Conservation (phyloP, 2,888 invertebrate genomes). For the Actias luna region DNA sequence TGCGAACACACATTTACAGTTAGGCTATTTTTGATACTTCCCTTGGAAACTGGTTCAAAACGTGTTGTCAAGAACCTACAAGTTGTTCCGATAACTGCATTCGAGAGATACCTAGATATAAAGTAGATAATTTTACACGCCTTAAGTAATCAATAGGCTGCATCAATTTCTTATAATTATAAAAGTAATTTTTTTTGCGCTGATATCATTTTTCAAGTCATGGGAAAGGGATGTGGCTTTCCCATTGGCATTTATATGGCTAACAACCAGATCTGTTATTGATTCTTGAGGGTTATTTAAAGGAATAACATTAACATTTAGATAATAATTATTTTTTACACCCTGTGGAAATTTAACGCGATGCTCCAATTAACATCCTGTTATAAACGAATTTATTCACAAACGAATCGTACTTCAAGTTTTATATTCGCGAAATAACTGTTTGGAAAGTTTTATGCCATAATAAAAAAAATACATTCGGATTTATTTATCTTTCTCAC, state of each 20-base stretch:
- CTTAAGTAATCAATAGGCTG: background rate
- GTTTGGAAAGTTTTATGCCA: conserved; percentile 31
- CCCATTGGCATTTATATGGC: conserved; percentile 15
- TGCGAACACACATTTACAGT: too few relatives aligned
- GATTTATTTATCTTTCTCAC: conserved; percentile 24
- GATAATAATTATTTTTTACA: conserved; percentile 20
- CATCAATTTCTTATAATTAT: background rate
- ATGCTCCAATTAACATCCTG: conserved; percentile 35
- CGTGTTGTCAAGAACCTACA: too few relatives aligned
- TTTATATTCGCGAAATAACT: conserved; percentile 27
- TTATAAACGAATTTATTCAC: conserved; percentile 28
- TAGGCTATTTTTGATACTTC: too few relatives aligned
- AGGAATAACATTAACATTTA: conserved; percentile 23
- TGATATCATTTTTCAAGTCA: conserved; percentile 17
- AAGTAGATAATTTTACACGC: background rate
- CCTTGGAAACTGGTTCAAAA: too few relatives aligned
- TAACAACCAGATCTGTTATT: conserved; percentile 11
- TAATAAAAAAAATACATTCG: conserved; percentile 20
- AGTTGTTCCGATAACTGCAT: too few relatives aligned
- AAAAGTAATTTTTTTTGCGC: conserved; percentile 12
- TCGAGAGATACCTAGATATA: too few relatives aligned
- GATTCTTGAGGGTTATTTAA: conserved; percentile 18
- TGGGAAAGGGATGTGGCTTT: conserved; percentile 18
- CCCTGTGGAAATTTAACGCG: conserved; percentile 22
- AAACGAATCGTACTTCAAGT: conserved; percentile 30